A percentile compares a stretch with the other conserved stretches of the same genome.
These are phyloP conservation scores for Matsumyia berberina DNA, from an alignment of 2,888 invertebrate genomes.

Conservation along the genomic window DNA sequence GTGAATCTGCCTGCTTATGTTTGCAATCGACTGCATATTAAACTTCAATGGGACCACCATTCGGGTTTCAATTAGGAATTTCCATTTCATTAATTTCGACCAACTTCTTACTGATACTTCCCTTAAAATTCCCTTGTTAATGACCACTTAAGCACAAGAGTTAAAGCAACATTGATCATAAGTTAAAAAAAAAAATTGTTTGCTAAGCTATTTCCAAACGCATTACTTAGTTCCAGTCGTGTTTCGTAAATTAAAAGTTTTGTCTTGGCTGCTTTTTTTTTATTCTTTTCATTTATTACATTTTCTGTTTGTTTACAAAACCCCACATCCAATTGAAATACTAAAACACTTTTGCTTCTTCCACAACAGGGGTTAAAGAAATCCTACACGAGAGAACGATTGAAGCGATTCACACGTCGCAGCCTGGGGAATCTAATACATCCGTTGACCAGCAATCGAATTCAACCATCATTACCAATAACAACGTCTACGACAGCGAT, in stretches of 20 bases:
- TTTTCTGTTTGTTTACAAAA: conserved; percentile 53
- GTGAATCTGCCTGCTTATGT: too few relatives aligned
- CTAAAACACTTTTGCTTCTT: conserved; percentile 28
- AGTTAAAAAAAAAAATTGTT: conserved; percentile 20
- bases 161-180: conserved; percentile 42
- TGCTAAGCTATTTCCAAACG: conserved; percentile 47
- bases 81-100: not conserved
- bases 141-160: conserved; percentile 54
- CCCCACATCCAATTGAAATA: not conserved
- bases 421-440: conserved; percentile 80
- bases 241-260: conserved; percentile 52
- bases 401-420: conserved; percentile 81
- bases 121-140: conserved; percentile 16
- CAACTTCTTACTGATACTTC: not conserved
- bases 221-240: conserved; percentile 61
- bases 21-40: too few relatives aligned
- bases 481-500: conserved; percentile 68
- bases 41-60: too few relatives aligned
- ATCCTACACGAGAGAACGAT: conserved; percentile 80
- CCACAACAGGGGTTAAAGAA: conserved; percentile 79
- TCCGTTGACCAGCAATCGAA: conserved; percentile 77
- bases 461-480: conserved; percentile 68
- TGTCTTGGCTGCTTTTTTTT: conserved; percentile 73
- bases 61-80: not conserved
- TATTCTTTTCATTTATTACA: conserved; percentile 30